These are phyloP conservation scores for Lasiurus borealis DNA, from an alignment of 2,113 vertebrate species.

Conservation along the genomic window DNA sequence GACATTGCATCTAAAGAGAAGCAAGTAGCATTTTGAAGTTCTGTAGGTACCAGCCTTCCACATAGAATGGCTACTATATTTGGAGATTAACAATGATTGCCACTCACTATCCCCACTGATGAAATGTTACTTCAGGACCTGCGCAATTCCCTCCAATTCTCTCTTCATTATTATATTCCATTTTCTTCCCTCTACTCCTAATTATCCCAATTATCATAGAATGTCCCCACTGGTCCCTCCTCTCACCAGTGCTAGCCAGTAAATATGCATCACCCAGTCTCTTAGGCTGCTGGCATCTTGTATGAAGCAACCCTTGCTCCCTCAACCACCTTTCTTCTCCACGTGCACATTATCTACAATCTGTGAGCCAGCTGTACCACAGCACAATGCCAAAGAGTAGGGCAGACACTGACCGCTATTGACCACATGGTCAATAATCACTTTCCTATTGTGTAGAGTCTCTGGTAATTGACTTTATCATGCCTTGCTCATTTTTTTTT, in stretches of 20 bases:
- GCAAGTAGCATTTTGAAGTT: not conserved
- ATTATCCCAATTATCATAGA: not conserved
- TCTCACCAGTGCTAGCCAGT: not conserved
- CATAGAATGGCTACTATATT: not conserved
- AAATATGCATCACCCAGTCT: not conserved
- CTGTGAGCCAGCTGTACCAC: conserved; percentile 56
- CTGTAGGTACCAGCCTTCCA: not conserved
- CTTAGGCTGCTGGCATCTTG: not conserved
- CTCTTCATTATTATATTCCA: not conserved
- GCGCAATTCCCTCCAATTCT: not conserved
- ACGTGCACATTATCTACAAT: conserved; percentile 14
- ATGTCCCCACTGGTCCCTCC: not conserved
- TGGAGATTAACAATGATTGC: not conserved
- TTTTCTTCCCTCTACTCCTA: not conserved
- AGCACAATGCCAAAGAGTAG: not conserved
- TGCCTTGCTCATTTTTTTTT: not conserved
- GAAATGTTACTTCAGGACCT: not conserved
- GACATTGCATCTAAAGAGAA: not conserved
- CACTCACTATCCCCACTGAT: not conserved
- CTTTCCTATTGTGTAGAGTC: not conserved
- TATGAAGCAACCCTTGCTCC: not conserved
- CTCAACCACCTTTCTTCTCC: not conserved
- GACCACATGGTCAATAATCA: not conserved
- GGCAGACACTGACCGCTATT: not conserved
- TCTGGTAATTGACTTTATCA: not conserved